Evolutionary conservation across 2,888 invertebrate species (phyloP).

Genomic region (Callimorpha dominula): DNA sequence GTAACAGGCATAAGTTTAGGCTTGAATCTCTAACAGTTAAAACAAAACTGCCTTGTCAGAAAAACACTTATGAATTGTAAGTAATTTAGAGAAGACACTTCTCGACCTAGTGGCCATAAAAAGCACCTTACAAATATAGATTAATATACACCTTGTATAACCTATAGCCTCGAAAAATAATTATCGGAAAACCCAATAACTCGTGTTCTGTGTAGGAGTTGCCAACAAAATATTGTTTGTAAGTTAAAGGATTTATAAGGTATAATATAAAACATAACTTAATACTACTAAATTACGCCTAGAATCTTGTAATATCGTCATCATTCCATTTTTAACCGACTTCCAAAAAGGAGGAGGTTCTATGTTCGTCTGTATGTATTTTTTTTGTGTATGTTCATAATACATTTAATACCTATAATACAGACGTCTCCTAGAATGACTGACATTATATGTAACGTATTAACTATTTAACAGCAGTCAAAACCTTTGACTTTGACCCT

Average conservation of each 20-base stretch:
- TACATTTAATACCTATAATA: no score
- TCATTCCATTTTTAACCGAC: no score
- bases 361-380: no score
- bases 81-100: background rate
- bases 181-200: background rate
- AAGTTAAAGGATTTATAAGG: no score
- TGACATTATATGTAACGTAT: background rate
- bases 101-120: background rate
- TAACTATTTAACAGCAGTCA: background rate
- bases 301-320: background rate
- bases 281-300: background rate
- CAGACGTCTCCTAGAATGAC: background rate
- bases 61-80: no score
- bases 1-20: background rate
- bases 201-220: no score
- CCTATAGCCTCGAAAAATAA: background rate
- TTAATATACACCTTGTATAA: background rate
- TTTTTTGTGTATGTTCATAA: no score
- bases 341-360: no score
- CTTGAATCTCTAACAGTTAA: background rate
- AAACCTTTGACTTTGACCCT: conserved; percentile 12
- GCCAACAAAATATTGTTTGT: no score
- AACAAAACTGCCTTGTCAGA: no score
- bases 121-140: background rate
- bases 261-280: background rate